phyloP scores from a whole-genome alignment of 2,888 invertebrate genomes.

The Sclerodermus sp. region DNA sequence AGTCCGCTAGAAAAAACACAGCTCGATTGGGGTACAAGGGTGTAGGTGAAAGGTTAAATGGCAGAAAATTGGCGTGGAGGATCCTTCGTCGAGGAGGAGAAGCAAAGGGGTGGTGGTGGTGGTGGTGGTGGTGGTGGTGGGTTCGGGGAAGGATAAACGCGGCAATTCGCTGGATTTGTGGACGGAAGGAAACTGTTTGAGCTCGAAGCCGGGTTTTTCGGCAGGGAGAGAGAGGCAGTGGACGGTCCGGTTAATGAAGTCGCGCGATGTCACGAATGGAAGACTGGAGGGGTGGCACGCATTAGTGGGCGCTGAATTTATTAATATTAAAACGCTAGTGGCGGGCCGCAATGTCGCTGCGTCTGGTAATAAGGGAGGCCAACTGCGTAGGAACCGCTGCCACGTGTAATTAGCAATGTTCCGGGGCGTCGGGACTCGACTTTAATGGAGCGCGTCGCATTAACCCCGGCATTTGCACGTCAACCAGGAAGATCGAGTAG shows the following conservation, averaged over 20 bases:
- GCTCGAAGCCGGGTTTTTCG: neutral
- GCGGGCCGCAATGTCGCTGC: constrained; percentile 8
- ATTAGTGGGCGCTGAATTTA: constrained; percentile 16
- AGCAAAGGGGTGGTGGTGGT: no score
- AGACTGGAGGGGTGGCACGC: neutral
- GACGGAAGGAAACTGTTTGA: no score
- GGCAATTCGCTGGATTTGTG: no score
- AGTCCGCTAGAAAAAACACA: no score
- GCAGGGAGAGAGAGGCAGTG: neutral
- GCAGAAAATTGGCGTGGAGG: no score
- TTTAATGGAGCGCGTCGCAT: constrained; percentile 44
- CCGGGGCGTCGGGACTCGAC: constrained; percentile 36
- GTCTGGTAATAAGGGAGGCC: constrained; percentile 14
- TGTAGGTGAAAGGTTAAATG: no score
- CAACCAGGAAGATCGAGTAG: constrained; percentile 41
- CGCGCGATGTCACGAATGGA: constrained; percentile 10
- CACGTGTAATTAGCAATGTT: constrained; percentile 41
- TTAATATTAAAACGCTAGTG: constrained; percentile 20
- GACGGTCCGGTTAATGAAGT: constrained; percentile 16
- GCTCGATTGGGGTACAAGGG: no score
- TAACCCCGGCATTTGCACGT: constrained; percentile 40
- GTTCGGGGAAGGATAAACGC: no score
- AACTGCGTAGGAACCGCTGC: constrained; percentile 3
- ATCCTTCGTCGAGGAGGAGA: no score
- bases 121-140: no score